A percentile compares a stretch with the other conserved stretches of the same genome.
These are phyloP conservation scores for Psittacula cyanocephala DNA, from an alignment of 2,113 vertebrate genomes.

Conservation along the genomic window DNA sequence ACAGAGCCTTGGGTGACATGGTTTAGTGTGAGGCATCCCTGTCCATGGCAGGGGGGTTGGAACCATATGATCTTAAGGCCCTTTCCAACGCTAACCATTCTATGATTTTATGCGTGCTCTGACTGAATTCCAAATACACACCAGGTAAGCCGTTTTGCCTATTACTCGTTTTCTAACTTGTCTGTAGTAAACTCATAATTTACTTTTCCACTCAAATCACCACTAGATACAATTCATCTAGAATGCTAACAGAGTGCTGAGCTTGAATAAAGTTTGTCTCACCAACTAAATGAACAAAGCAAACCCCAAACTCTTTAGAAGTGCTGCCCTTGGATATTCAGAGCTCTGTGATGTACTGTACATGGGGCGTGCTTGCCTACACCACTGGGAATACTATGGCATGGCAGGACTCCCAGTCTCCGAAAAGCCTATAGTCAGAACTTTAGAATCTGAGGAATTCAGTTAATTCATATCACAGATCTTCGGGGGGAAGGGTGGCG, in stretches of 20 bases:
- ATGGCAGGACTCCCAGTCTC: constrained; percentile 40
- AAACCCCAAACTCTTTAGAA: neutral
- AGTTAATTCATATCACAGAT: neutral
- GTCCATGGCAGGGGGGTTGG: neutral
- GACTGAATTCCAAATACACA: neutral
- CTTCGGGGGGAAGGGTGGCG: neutral
- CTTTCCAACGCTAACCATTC: neutral
- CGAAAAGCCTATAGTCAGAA: constrained; percentile 3
- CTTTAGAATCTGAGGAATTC: constrained; percentile 56
- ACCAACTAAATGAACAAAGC: neutral
- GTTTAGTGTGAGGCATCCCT: neutral
- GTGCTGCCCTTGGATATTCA: neutral
- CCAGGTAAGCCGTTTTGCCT: neutral
- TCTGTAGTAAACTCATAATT: neutral
- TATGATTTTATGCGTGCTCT: neutral
- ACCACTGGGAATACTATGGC: neutral
- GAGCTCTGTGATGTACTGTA: neutral
- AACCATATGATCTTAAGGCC: neutral
- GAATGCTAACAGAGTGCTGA: neutral
- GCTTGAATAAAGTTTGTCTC: neutral
- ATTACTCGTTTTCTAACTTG: neutral
- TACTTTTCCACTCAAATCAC: neutral
- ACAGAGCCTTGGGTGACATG: neutral
- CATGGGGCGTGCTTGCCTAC: neutral
- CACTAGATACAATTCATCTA: neutral